These are phyloP conservation scores for Mandrillus leucophaeus DNA, from an alignment of 2,113 vertebrate genomes.

Conservation along the genomic window DNA sequence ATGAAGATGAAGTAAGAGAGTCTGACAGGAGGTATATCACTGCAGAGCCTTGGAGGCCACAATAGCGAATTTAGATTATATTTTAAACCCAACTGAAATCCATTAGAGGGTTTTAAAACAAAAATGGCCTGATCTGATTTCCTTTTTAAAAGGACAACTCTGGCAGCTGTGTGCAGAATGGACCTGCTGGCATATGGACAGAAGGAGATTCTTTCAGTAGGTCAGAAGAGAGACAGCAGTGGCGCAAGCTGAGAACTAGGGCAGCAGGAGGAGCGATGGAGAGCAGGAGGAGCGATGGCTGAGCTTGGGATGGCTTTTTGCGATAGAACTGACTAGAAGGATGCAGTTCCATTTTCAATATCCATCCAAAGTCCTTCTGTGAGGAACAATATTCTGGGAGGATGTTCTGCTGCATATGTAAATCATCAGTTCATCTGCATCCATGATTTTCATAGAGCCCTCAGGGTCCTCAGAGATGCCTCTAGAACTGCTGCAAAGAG, in stretches of 20 bases:
- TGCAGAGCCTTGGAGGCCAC: background rate
- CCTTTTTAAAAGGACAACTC: background rate
- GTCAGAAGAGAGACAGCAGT: background rate
- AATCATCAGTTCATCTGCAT: background rate
- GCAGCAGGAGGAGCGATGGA: background rate
- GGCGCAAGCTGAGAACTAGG: background rate
- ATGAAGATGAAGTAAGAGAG: background rate
- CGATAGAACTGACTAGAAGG: background rate
- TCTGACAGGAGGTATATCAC: background rate
- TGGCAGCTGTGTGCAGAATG: background rate
- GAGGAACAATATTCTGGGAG: background rate
- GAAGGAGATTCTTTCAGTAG: background rate
- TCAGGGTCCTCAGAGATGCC: background rate
- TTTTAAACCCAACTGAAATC: slow-evolving; percentile 5
- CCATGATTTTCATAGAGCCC: background rate
- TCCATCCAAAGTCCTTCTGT: background rate
- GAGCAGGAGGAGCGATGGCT: background rate
- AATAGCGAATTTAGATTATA: background rate
- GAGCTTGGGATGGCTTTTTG: background rate
- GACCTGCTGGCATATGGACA: background rate
- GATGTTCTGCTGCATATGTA: background rate
- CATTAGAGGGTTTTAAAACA: background rate
- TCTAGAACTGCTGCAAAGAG: background rate
- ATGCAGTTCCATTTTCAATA: background rate
- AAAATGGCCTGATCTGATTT: background rate